These are phyloP conservation scores for Cryptops parisi DNA, from an alignment of 2,888 invertebrate genomes.

Conservation along the genomic window DNA sequence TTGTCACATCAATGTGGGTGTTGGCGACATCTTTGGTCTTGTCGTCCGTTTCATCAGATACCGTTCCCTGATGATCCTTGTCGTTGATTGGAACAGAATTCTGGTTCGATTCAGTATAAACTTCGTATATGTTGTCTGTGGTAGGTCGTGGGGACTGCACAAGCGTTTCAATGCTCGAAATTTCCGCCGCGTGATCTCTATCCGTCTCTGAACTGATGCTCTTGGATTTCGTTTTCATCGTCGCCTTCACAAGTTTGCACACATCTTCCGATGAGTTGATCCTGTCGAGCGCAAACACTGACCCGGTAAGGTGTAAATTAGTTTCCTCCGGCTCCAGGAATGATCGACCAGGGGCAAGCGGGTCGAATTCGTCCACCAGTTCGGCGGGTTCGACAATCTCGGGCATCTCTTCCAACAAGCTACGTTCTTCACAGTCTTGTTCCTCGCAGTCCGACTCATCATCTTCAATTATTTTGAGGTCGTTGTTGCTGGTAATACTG, in stretches of 20 bases:
- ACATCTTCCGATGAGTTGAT: background rate
- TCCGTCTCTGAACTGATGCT: background rate
- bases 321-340: background rate
- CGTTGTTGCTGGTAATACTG: background rate
- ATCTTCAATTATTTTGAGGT: too few species aligned
- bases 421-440: background rate
- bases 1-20: background rate
- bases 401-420: background rate
- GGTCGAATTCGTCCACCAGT: conserved; percentile 8
- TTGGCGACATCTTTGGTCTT: background rate
- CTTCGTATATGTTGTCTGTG: background rate
- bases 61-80: too few species aligned
- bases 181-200: background rate
- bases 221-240: background rate
- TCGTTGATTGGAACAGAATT: background rate
- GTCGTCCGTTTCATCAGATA: background rate
- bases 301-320: background rate
- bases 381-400: background rate
- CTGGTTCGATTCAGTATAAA: background rate
- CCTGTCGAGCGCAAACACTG: conserved; percentile 1
- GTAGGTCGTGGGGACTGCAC: background rate
- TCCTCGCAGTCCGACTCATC: background rate
- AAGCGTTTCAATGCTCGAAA: background rate
- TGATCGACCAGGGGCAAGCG: conserved; percentile 2
- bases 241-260: background rate